Evolutionary conservation across 2,797 vertebrate genomes (phyloP).

Genomic region (Cuniculus paca): DNA sequence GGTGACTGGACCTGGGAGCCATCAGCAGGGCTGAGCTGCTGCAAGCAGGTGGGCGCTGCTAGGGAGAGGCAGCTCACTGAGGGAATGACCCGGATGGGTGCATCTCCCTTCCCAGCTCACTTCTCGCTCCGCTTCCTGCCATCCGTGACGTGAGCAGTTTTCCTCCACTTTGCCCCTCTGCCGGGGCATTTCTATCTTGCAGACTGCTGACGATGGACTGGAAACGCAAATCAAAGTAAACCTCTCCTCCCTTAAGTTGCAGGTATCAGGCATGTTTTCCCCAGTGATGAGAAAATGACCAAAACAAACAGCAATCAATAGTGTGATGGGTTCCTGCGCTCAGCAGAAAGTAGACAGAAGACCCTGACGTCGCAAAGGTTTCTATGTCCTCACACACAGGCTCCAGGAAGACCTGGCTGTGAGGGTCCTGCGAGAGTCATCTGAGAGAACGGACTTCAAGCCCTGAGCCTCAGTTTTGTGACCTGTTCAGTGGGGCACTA

Average conservation of each 20-base stretch:
- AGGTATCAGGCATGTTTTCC: background rate
- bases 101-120: background rate
- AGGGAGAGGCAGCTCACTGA: background rate
- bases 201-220: background rate
- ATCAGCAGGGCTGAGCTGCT: fast-evolving
- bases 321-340: fast-evolving
- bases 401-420: background rate
- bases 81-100: background rate
- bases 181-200: background rate
- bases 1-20: background rate
- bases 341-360: background rate
- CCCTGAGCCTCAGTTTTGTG: background rate
- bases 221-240: background rate
- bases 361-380: fast-evolving
- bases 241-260: background rate
- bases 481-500: background rate
- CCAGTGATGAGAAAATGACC: background rate
- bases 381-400: background rate
- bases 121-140: background rate
- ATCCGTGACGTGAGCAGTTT: background rate
- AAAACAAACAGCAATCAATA: background rate
- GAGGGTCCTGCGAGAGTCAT: background rate
- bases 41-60: background rate
- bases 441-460: fast-evolving
- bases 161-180: background rate